Evolutionary conservation across 2,113 vertebrate genomes (phyloP).

Genomic region (Etheostoma cragini): DNA sequence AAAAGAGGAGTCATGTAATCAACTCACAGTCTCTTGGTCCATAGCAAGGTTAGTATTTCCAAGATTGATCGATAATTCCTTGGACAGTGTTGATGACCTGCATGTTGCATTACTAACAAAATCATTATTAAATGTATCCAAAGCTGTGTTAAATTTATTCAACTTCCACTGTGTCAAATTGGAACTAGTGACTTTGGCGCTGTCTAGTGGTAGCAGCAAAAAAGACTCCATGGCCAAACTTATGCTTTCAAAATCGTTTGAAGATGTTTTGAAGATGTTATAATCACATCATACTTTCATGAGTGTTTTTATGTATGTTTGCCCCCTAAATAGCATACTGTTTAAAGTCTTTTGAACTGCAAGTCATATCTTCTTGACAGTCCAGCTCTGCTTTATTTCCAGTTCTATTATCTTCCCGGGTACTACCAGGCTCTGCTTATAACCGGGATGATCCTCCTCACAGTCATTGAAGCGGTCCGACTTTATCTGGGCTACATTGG

Average conservation of each 20-base stretch:
- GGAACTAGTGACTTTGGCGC: slow-evolving; percentile 1
- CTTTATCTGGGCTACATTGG: slow-evolving; percentile 89
- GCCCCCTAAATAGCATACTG: too few relatives aligned
- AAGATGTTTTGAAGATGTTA: too few relatives aligned
- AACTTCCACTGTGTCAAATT: neutral
- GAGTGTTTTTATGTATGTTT: neutral
- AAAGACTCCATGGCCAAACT: neutral
- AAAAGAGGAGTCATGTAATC: neutral
- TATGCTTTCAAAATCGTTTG: neutral
- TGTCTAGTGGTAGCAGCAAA: slow-evolving; percentile 30
- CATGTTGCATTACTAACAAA: too few relatives aligned
- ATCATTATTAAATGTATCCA: too few relatives aligned
- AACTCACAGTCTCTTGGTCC: neutral
- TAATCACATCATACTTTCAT: neutral
- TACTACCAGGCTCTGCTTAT: slow-evolving; percentile 90
- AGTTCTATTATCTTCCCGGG: slow-evolving; percentile 84
- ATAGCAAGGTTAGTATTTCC: neutral
- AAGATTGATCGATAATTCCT: too few relatives aligned
- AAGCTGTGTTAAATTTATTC: neutral
- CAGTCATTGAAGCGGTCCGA: slow-evolving; percentile 79
- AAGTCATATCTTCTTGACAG: neutral
- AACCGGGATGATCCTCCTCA: slow-evolving; percentile 83
- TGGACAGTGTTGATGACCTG: too few relatives aligned
- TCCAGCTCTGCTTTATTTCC: slow-evolving; percentile 28
- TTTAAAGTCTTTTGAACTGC: neutral